Base-by-base conservation (phyloP, 2,113 vertebrate genomes). In the Alectura lathami region DNA sequence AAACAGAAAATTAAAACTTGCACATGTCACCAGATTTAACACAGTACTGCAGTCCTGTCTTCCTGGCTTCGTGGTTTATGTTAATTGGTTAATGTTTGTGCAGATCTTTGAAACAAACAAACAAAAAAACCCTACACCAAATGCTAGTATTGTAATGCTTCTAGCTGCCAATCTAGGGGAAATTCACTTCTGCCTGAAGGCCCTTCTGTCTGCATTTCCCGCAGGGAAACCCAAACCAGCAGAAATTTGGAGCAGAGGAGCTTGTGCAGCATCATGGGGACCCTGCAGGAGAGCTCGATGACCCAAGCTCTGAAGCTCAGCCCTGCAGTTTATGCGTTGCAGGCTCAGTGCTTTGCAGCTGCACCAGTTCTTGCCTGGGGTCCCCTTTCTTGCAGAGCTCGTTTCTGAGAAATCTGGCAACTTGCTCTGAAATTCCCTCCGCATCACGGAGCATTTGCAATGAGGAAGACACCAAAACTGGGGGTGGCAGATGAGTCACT, bases 371-470 rank as follows among this genome's bases (percentile, higher is more conserved):
- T 66, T 8, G 73, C 36, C 34, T 1, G 26, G 89, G 26, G 74
- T 54, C n/a, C 51, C 88, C 60, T 53, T 40, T 20, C 56, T 27
- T 6, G 11, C 56, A 30, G 56, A 80, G 50, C 38, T 11, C 3
- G 1, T 48, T 54, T 43, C 80, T 5, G 51, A 75, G 69, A 86
- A 92, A 17, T 30, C 45, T 4, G 8, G 7, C 17, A 38, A 12
- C 23, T 23, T 1, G 4, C 66, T 64, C 18, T 8, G 74, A 92
- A 94, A 92, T 82, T 38, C 53, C 69, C n/a, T 27, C 0, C 7
- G 1, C 7, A 8, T 2, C 27, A 9, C 0, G 0, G n/a, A 22
- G 12, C 2, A 27, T 29, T 53, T 36, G 21, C 27, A 36, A 27
- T 12, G 29, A 78, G 29, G 29, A 32, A 67, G 1, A 0, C 29